A percentile compares a stretch with the other conserved stretches of the same genome.
Conservation (phyloP, 2,888 invertebrate species). For the Spilosoma lubricipeda region DNA sequence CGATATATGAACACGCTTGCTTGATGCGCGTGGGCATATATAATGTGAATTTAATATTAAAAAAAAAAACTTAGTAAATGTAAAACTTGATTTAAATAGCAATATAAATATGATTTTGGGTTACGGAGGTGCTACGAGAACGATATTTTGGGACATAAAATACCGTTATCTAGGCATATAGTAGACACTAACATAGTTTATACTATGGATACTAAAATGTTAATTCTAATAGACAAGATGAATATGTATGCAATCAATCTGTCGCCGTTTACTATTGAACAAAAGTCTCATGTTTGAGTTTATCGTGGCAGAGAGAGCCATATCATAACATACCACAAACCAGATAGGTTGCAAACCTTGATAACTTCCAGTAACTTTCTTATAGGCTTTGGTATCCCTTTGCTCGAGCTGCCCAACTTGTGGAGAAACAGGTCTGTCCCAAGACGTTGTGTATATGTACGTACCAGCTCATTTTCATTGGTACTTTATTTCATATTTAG, state of each 20-base stretch:
- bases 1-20: constrained; percentile 22
- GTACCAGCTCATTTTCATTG: too few species aligned
- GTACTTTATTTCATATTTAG: too few species aligned
- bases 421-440: too few species aligned
- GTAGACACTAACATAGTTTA: neutral
- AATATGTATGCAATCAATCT: neutral
- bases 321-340: too few species aligned
- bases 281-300: too few species aligned
- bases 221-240: neutral
- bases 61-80: neutral
- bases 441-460: too few species aligned
- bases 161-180: neutral
- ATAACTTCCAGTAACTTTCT: neutral
- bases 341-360: neutral
- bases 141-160: neutral
- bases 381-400: too few species aligned
- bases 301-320: too few species aligned
- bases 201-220: neutral
- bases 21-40: constrained; percentile 24
- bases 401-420: too few species aligned
- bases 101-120: neutral
- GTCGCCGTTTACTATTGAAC: too few species aligned
- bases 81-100: neutral
- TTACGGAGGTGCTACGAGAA: neutral
- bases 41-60: constrained; percentile 6